Percentiles rank a stretch among this genome's conserved stretches.
phyloP scores from a whole-genome alignment of 1,140 invertebrate species.

The Ostrea denselamellosa region DNA sequence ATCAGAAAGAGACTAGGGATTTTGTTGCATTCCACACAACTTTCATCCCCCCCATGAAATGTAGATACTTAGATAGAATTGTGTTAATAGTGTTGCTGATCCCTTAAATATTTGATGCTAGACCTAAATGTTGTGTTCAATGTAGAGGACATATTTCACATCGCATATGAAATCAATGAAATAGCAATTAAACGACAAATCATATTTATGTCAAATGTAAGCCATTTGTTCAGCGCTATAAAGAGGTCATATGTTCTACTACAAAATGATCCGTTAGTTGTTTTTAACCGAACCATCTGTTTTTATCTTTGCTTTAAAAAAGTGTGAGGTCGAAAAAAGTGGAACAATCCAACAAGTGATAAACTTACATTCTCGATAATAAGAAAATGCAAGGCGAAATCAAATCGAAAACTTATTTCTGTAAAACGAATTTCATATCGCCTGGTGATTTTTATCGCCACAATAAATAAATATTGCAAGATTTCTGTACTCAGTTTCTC shows the following conservation, averaged over 20 bases:
- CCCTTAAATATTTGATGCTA: background rate
- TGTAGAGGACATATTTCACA: background rate
- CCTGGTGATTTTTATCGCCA: background rate
- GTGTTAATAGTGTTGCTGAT: conserved; percentile 1
- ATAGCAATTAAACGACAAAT: background rate
- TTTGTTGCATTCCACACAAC: background rate
- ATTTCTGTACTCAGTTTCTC: background rate
- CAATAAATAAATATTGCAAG: background rate
- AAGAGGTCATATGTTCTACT: background rate
- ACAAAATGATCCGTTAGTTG: background rate
- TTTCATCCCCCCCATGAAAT: background rate
- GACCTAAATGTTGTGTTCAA: background rate
- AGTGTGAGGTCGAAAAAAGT: background rate
- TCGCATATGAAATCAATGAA: conserved; percentile 3
- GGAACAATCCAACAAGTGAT: background rate
- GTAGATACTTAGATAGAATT: background rate
- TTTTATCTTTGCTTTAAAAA: background rate
- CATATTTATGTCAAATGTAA: conserved; percentile 7
- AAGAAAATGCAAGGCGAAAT: no score
- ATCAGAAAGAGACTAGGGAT: background rate
- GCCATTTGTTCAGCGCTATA: background rate
- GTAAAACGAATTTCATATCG: background rate
- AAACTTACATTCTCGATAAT: background rate
- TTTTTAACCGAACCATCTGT: background rate
- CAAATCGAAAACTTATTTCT: conserved; percentile 2